phyloP scores from a whole-genome alignment of 2,113 vertebrate genomes.

The Scatophagus argus region DNA sequence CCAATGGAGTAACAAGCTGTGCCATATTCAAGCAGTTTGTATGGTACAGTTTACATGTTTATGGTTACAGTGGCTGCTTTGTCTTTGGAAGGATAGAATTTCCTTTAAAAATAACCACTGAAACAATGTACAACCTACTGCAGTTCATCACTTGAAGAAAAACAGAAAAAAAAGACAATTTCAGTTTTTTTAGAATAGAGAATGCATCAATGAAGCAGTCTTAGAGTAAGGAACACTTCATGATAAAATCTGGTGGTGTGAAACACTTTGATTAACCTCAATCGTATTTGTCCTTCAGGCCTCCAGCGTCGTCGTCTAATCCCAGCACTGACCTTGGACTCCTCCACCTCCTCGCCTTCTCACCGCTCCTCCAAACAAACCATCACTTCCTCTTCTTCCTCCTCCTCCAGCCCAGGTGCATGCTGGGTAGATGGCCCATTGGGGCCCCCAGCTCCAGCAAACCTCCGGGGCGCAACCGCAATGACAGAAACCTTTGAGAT shows the following conservation, averaged over 20 bases:
- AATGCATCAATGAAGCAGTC: too few species aligned
- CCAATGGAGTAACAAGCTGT: too few species aligned
- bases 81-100: too few species aligned
- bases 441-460: constrained; percentile 75
- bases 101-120: too few species aligned
- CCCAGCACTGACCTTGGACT: constrained; percentile 91
- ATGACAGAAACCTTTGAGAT: constrained; percentile 94
- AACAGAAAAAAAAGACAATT: too few species aligned
- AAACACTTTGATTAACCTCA: background rate
- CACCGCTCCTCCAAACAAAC: constrained; percentile 87
- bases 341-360: constrained; percentile 85
- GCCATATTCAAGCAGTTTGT: too few species aligned
- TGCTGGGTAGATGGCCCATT: constrained; percentile 98
- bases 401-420: constrained; percentile 86
- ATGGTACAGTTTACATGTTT: too few species aligned
- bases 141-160: too few species aligned
- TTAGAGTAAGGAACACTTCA: background rate
- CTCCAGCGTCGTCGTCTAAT: constrained; percentile 94
- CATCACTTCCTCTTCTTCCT: constrained; percentile 86
- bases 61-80: too few species aligned
- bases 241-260: background rate
- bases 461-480: constrained; percentile 78
- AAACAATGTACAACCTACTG: too few species aligned
- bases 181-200: too few species aligned
- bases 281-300: constrained; percentile 78